Percentiles rank a stretch among this genome's conserved stretches.
Conservation (phyloP, 2,888 invertebrate genomes). For the Boloria euphrosyne region DNA sequence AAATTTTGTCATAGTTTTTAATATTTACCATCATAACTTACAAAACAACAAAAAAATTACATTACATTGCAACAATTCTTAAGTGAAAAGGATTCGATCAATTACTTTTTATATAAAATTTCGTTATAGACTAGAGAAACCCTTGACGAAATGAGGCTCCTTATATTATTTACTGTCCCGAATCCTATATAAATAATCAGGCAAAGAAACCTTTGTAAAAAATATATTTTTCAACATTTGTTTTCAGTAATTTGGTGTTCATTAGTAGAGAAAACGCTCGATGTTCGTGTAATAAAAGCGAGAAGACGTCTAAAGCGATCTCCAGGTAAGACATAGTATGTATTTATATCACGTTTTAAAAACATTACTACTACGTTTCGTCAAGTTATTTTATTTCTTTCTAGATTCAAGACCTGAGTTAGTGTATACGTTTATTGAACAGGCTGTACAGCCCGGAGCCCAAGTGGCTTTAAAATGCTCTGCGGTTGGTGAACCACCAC, state of each 20-base stretch:
- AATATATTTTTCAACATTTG: conserved; percentile 41
- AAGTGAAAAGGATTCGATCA: not conserved
- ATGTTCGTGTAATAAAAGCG: conserved; percentile 62
- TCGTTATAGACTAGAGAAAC: not conserved
- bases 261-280: conserved; percentile 61
- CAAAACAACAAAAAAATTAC: too few relatives aligned
- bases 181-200: not conserved
- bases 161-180: not conserved
- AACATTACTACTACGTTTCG: not conserved
- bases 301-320: conserved; percentile 72
- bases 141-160: not conserved
- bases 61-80: too few relatives aligned
- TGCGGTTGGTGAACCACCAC: conserved; percentile 93
- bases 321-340: conserved; percentile 55
- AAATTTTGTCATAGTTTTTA: too few relatives aligned
- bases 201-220: not conserved
- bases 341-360: conserved; percentile 11
- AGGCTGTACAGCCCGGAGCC: conserved; percentile 86
- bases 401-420: conserved; percentile 91
- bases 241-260: conserved; percentile 70
- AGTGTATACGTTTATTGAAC: conserved; percentile 92
- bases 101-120: too few relatives aligned
- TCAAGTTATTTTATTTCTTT: conserved; percentile 32
- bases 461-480: conserved; percentile 92
- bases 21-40: too few relatives aligned